Conservation (phyloP, 2,797 vertebrate species). For the Megalops cyprinoides region DNA sequence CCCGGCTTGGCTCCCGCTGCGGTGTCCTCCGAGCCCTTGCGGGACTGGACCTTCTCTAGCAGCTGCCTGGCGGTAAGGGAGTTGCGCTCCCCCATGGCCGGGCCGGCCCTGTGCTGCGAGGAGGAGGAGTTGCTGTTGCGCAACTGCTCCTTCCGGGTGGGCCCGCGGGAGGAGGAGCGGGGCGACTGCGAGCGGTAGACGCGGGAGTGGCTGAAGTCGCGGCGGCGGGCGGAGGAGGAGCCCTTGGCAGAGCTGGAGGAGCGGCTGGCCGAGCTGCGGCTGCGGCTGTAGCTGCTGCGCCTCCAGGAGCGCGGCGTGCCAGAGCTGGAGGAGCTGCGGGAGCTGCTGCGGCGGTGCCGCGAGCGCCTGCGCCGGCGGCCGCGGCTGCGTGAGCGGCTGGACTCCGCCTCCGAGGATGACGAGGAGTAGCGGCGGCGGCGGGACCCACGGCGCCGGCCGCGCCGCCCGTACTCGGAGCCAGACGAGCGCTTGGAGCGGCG, state of each 20-base stretch:
- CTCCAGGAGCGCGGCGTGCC: conserved; percentile 91
- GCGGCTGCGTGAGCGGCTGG: conserved; percentile 83
- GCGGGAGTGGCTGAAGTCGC: conserved; percentile 91
- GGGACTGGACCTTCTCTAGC: conserved; percentile 91
- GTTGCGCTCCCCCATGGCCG: conserved; percentile 81
- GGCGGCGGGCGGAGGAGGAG: conserved; percentile 69
- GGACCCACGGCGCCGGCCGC: conserved; percentile 76
- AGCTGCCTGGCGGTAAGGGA: conserved; percentile 89
- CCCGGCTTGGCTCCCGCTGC: conserved; percentile 79
- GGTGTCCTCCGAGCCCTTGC: conserved; percentile 77
- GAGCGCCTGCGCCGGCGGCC: conserved; percentile 78
- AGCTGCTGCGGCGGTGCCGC: conserved; percentile 73
- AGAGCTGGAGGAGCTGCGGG: conserved; percentile 80
- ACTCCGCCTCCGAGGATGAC: conserved; percentile 82
- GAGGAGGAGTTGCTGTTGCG: conserved; percentile 56
- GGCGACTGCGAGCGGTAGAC: conserved; percentile 82
- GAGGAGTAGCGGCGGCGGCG: conserved; percentile 86
- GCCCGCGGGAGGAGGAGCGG: conserved; percentile 61
- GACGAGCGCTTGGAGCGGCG: conserved; percentile 83
- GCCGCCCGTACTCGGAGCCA: conserved; percentile 86
- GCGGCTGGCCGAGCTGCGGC: conserved; percentile 87
- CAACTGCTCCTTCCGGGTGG: conserved; percentile 38
- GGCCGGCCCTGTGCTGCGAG: conserved; percentile 21
- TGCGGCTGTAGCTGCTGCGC: conserved; percentile 88
- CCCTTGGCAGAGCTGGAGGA: conserved; percentile 79